Conservation (phyloP, 1,140 invertebrate genomes). For the Druon quercuslanigerum region DNA sequence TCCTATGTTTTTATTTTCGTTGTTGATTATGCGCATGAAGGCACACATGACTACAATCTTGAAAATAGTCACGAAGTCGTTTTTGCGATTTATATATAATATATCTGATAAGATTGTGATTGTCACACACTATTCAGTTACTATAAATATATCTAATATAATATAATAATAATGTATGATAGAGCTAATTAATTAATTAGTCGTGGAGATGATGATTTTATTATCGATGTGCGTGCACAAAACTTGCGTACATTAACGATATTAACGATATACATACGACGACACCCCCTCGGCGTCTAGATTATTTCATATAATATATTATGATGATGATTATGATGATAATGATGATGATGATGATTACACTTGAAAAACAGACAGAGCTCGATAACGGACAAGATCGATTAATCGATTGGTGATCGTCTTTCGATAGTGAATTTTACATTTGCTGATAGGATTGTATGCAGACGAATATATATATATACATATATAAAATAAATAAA, state of each 20-base stretch:
- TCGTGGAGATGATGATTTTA: constrained; percentile 49
- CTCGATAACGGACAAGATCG: background rate
- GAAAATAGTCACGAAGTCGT: background rate
- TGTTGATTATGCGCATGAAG: too few relatives aligned
- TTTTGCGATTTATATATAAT: background rate
- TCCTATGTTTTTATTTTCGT: too few relatives aligned
- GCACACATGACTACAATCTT: background rate
- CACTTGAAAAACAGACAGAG: constrained; percentile 36
- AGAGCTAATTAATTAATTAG: constrained; percentile 46
- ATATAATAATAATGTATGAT: constrained; percentile 56
- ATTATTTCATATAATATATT: constrained; percentile 57
- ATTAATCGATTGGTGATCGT: too few relatives aligned
- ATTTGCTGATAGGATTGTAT: constrained; percentile 19
- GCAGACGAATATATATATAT: constrained; percentile 31
- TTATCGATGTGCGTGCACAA: constrained; percentile 47
- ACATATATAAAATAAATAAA: constrained; percentile 44
- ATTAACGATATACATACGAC: constrained; percentile 10
- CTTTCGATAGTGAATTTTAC: background rate
- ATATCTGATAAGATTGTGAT: constrained; percentile 33
- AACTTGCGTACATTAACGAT: constrained; percentile 47
- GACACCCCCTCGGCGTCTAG: constrained; percentile 55
- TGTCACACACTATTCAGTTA: constrained; percentile 34
- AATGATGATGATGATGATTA: constrained; percentile 46
- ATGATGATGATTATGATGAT: background rate
- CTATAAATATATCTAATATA: constrained; percentile 41